Evolutionary conservation across 2,888 invertebrate genomes (phyloP), one percentile per base, ranked within the genome.

Genomic region (Hermaeophaga mercurialis): DNA sequence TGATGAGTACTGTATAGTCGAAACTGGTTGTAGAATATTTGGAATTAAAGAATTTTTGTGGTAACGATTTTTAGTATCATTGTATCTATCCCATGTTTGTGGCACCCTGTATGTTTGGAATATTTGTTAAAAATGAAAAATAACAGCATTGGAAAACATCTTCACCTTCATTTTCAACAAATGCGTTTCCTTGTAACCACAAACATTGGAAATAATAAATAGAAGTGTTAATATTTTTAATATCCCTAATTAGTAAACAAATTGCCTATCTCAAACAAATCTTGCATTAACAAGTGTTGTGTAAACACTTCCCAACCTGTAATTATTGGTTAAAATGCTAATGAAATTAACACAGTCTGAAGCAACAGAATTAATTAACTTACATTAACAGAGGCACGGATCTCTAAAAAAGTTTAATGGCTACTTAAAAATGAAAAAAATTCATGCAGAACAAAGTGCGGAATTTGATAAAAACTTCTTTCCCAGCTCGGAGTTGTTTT

Each of bases 261-360:
- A 54, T 60, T 55, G 43, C 57, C n/a, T 62, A 63, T 63, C 63
- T 62, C 34, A 41, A 61, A 65, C 63, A 63, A 44, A 60, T 60
- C 63, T 59, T 56, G 58, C 56, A 52, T 59, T 65, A 58, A 61
- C 56, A 31, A 41, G 46, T 54, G 58, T 59, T 64, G 58, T 62
- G 61, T 61, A 66, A 65, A 64, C 62, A 66, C 56, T 63, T 64
- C 62, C 65, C 58, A 49, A 56, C 50, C 33, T 5, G 38, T 60
- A 64, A 68, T 66, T 66, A 67, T 56, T 59, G 58, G 61, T 63
- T 64, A 58, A 65, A 67, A 63, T 64, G 62, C 61, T 66, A 67
- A 67, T 64, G 60, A 66, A 64, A 67, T 67, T 65, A 68, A 66
- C 62, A 64, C 65, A 47, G 50, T 55, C 54, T 46, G 41, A 31